A percentile compares a stretch with the other conserved stretches of the same genome.
Conservation (phyloP, 1,140 invertebrate genomes). For the Sarcophaga peregrina region DNA sequence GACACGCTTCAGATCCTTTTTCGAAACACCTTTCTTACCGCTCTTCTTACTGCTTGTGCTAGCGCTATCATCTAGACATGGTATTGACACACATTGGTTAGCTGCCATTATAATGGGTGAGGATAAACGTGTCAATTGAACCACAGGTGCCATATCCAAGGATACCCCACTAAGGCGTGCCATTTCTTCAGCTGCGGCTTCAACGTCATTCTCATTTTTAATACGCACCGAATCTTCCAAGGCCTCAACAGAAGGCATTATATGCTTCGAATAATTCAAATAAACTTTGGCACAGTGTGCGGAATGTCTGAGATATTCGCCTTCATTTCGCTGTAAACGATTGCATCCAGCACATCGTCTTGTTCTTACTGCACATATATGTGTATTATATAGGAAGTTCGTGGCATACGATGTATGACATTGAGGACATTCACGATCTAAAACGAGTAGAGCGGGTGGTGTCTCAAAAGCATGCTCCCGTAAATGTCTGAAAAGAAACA, state of each 20-base stretch:
- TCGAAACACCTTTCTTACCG: conserved; percentile 55
- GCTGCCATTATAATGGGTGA: conserved; percentile 49
- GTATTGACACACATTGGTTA: conserved; percentile 46
- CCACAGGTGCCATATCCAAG: conserved; percentile 46
- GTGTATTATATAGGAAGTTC: conserved; percentile 61
- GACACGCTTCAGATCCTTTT: conserved; percentile 60
- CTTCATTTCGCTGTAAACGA: conserved; percentile 50
- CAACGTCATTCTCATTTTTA: conserved; percentile 55
- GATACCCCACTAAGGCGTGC: conserved; percentile 25
- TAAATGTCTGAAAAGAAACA: conserved; percentile 51
- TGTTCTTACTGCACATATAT: conserved; percentile 59
- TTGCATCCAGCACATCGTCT: conserved; percentile 60
- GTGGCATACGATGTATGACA: conserved; percentile 60
- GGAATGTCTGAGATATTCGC: conserved; percentile 56
- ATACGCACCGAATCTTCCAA: conserved; percentile 55
- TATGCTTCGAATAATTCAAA: conserved; percentile 58
- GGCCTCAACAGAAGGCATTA: conserved; percentile 52
- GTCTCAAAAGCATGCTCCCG: conserved; percentile 53
- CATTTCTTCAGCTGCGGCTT: conserved; percentile 48
- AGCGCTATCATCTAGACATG: conserved; percentile 26
- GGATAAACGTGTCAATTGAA: conserved; percentile 55
- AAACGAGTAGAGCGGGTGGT: conserved; percentile 51
- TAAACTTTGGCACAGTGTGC: conserved; percentile 58
- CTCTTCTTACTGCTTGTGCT: conserved; percentile 45
- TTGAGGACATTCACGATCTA: conserved; percentile 59